Conservation (phyloP, 2,797 vertebrate species). For the Falco concolor region DNA sequence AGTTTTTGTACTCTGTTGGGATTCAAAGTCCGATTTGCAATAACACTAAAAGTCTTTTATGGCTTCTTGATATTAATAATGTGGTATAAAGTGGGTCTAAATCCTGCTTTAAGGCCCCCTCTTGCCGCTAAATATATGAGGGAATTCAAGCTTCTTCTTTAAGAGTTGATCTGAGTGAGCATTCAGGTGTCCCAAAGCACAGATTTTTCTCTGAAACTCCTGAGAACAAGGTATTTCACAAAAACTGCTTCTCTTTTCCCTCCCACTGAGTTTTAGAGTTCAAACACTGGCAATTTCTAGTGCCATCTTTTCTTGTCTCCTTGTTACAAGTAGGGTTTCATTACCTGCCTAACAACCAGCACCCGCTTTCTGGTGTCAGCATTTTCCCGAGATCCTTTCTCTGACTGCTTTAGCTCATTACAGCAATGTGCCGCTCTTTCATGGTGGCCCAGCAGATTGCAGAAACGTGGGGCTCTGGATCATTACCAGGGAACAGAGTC, state of each 20-base stretch:
- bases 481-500: constrained; percentile 37
- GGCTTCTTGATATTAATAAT: constrained; percentile 41
- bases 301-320: constrained; percentile 29
- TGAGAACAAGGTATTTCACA: constrained; percentile 12
- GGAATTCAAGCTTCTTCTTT: constrained; percentile 21
- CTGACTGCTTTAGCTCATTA: constrained; percentile 10
- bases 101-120: constrained; percentile 34
- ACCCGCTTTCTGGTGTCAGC: neutral
- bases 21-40: constrained; percentile 26
- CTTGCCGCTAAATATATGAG: neutral
- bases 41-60: constrained; percentile 40
- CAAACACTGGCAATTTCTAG: constrained; percentile 41
- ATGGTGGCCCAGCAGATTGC: neutral
- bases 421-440: neutral
- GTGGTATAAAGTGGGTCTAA: constrained; percentile 25
- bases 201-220: constrained; percentile 29
- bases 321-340: constrained; percentile 24
- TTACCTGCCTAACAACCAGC: neutral
- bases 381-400: constrained; percentile 38
- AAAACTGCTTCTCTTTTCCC: constrained; percentile 49
- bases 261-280: constrained; percentile 62
- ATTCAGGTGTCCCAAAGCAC: neutral
- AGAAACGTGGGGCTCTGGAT: constrained; percentile 20
- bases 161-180: constrained; percentile 2
- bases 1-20: constrained; percentile 45